Conservation (phyloP, 2,888 invertebrate species). For the Apamea sordens region DNA sequence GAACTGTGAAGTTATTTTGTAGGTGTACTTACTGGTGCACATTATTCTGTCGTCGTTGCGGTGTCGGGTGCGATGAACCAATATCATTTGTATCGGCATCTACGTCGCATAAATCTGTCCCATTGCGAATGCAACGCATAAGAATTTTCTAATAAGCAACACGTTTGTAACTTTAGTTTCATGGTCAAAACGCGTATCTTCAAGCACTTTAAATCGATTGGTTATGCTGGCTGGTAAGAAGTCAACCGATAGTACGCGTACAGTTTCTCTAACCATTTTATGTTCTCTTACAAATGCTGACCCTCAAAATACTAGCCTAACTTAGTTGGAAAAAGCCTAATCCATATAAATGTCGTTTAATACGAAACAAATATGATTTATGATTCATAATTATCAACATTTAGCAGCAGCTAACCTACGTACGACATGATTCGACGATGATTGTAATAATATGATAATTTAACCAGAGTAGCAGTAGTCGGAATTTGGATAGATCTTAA, state of each 20-base stretch:
- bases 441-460: constrained; percentile 62
- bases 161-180: constrained; percentile 42
- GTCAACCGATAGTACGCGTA: constrained; percentile 25
- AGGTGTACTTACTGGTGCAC: constrained; percentile 61
- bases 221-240: constrained; percentile 28
- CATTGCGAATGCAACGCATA: constrained; percentile 55
- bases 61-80: constrained; percentile 72
- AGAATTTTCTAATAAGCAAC: constrained; percentile 49
- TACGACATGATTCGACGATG: constrained; percentile 35
- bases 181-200: constrained; percentile 26
- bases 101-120: constrained; percentile 60
- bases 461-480: constrained; percentile 32
- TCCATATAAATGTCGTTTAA: constrained; percentile 25
- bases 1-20: constrained; percentile 67
- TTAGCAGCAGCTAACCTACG: constrained; percentile 39
- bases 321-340: constrained; percentile 23
- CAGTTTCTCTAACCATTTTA: constrained; percentile 31
- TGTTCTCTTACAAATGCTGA: constrained; percentile 17
- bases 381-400: constrained; percentile 40
- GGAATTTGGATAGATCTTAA: constrained; percentile 41
- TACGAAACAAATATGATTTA: constrained; percentile 38
- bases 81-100: constrained; percentile 68
- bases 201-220: constrained; percentile 34
- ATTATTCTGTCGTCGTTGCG: constrained; percentile 68
- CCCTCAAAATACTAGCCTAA: constrained; percentile 14